phyloP scores from a whole-genome alignment of 2,113 vertebrate species.

The Shinisaurus crocodilurus region DNA sequence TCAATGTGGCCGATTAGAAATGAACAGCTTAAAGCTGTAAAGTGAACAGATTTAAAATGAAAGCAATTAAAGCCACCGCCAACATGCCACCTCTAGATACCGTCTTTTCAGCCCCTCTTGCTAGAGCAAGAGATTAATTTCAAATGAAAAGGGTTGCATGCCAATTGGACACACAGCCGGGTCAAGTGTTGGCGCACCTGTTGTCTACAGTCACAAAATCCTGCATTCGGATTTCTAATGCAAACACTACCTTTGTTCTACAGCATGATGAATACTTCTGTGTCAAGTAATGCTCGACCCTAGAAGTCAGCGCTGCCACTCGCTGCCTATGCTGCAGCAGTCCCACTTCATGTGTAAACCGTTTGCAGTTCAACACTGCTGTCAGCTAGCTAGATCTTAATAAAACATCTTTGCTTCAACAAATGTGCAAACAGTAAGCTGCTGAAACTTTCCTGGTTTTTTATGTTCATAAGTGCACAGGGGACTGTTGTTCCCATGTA shows the following conservation, averaged over 20 bases:
- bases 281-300: constrained; percentile 56
- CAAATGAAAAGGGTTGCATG: not conserved
- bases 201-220: constrained; percentile 8
- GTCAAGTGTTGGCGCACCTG: not conserved
- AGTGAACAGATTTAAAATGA: accelerated
- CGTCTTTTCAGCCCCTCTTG: constrained; percentile 9
- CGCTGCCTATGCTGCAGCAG: accelerated
- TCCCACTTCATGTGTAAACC: not conserved
- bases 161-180: not conserved
- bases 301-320: not conserved
- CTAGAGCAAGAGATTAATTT: not conserved
- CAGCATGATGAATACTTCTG: accelerated
- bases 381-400: not conserved
- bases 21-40: not conserved
- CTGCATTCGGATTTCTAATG: constrained; percentile 17
- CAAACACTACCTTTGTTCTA: constrained; percentile 26
- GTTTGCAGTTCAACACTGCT: not conserved
- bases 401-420: accelerated
- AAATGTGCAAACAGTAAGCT: accelerated
- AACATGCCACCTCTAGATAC: accelerated
- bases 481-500: accelerated
- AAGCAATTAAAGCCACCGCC: not conserved
- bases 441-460: not conserved
- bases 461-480: not conserved
- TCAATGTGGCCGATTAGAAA: constrained; percentile 22